Percentiles rank a stretch among this genome's conserved stretches.
phyloP scores from a whole-genome alignment of 2,113 vertebrate genomes.

The Urocynchramus pylzowi region DNA sequence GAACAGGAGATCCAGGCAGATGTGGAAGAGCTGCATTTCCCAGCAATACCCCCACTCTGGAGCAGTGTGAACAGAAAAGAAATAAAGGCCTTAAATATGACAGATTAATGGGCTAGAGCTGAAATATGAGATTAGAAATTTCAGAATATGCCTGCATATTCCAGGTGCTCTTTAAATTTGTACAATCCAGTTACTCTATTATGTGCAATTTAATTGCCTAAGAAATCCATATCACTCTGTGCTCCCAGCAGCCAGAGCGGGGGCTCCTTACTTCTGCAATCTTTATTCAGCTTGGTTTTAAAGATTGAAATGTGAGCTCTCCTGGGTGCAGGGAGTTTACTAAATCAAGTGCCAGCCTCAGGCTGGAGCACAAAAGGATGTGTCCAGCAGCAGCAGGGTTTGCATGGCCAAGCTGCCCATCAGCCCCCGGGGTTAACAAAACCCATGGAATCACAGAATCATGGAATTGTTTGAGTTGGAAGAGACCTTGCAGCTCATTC shows the following conservation, averaged over 20 bases:
- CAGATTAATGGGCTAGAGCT: slow-evolving; percentile 22
- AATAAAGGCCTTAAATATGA: slow-evolving; percentile 3
- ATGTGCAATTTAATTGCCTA: slow-evolving; percentile 51
- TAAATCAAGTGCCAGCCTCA: neutral
- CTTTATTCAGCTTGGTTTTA: neutral
- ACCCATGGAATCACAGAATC: neutral
- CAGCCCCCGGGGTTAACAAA: neutral
- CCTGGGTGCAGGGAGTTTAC: neutral
- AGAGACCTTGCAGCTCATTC: rapidly evolving
- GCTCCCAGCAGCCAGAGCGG: neutral
- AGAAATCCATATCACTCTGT: slow-evolving; percentile 2
- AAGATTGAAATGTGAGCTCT: neutral
- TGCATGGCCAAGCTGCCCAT: neutral
- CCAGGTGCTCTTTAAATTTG: slow-evolving; percentile 39
- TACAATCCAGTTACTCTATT: slow-evolving; percentile 5
- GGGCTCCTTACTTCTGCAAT: neutral
- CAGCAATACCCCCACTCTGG: neutral
- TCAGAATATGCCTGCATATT: slow-evolving; percentile 29
- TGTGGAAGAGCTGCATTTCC: neutral
- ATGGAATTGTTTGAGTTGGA: neutral
- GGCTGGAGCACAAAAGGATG: neutral
- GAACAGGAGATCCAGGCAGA: rapidly evolving
- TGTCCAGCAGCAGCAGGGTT: neutral
- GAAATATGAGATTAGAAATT: slow-evolving; percentile 43
- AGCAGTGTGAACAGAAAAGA: neutral